phyloP scores from a whole-genome alignment of 2,888 invertebrate genomes.

The Muscina levida region DNA sequence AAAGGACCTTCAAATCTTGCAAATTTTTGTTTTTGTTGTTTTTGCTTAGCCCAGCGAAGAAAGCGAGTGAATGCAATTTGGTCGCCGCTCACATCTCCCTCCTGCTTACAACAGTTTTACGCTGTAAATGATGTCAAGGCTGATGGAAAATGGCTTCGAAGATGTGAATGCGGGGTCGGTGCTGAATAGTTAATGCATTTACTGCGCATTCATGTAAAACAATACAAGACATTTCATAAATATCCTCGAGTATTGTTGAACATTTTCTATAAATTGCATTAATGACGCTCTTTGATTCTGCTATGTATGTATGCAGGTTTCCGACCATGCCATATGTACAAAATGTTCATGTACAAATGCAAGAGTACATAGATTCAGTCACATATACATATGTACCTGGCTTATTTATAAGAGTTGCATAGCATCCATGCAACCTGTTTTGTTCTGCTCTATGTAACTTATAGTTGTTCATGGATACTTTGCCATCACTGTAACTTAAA shows the following conservation, averaged over 20 bases:
- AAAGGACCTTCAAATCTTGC: too few species aligned
- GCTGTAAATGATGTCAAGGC: slow-evolving; percentile 58
- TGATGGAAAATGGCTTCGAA: neutral
- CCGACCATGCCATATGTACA: neutral
- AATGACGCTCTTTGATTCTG: slow-evolving; percentile 43
- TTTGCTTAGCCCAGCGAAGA: slow-evolving; percentile 13
- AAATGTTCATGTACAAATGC: neutral
- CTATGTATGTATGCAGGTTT: slow-evolving; percentile 45
- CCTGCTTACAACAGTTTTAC: neutral
- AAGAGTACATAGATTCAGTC: neutral
- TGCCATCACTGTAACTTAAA: neutral
- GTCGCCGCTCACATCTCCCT: neutral
- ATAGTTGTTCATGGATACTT: slow-evolving; percentile 34
- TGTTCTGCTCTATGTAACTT: slow-evolving; percentile 7
- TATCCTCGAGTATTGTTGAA: neutral
- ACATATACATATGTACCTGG: slow-evolving; percentile 10
- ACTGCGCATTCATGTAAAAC: neutral
- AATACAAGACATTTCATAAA: slow-evolving; percentile 3
- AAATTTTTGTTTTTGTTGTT: neutral
- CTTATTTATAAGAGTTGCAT: neutral
- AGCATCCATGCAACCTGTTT: neutral
- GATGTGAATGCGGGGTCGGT: neutral
- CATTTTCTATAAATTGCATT: slow-evolving; percentile 5
- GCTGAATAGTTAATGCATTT: neutral
- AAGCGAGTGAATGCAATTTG: neutral